phyloP scores from a whole-genome alignment of 2,888 invertebrate species.

The Limnephilus rhombicus region DNA sequence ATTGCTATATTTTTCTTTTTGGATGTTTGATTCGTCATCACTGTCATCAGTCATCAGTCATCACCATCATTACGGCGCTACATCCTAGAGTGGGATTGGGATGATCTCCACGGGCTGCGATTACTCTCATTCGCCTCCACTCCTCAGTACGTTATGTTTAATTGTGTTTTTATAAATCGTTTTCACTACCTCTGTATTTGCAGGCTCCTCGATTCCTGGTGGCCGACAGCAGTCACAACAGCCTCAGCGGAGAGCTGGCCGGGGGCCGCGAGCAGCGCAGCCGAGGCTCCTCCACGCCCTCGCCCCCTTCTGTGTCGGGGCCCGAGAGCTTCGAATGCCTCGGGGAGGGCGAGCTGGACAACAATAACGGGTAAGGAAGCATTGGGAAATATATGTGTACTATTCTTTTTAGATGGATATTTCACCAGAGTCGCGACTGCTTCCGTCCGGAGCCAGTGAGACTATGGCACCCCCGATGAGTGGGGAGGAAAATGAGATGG shows the following conservation, averaged over 20 bases:
- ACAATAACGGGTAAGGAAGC: constrained; percentile 66
- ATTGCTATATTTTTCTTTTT: too few species aligned
- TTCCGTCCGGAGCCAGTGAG: too few species aligned
- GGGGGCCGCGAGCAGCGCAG: constrained; percentile 71
- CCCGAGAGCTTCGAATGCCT: constrained; percentile 90
- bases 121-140: too few species aligned
- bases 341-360: constrained; percentile 79
- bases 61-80: too few species aligned
- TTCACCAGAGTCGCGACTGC: too few species aligned
- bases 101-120: too few species aligned
- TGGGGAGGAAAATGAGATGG: too few species aligned
- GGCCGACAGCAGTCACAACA: constrained; percentile 70
- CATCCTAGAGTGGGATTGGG: too few species aligned
- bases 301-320: constrained; percentile 78
- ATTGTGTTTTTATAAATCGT: neutral
- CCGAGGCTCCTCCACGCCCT: constrained; percentile 69
- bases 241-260: constrained; percentile 74
- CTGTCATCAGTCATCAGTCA: too few species aligned
- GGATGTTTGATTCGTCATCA: too few species aligned
- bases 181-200: neutral
- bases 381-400: neutral
- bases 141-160: neutral
- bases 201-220: constrained; percentile 64
- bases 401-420: too few species aligned
- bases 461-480: too few species aligned